Percentiles rank a stretch among this genome's conserved stretches.
Conservation (phyloP, 2,113 vertebrate species). For the Ceuthmochares aereus region DNA sequence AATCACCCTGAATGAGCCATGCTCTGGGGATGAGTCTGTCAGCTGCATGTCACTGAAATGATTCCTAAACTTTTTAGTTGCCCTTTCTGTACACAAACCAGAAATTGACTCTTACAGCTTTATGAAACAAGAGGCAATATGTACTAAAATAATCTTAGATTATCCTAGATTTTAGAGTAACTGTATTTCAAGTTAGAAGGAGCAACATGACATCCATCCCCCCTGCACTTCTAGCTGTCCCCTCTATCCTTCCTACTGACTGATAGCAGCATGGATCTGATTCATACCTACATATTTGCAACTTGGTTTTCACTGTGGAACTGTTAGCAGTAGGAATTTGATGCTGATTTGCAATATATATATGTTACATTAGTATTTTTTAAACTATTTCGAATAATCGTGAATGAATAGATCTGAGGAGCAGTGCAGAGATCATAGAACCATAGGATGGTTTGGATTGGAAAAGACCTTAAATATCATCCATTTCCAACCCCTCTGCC, state of each 20-base stretch:
- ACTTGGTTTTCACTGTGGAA: not conserved
- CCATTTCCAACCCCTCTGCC: no score
- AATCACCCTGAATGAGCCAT: not conserved
- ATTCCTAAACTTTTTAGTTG: not conserved
- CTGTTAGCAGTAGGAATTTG: not conserved
- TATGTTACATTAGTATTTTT: not conserved
- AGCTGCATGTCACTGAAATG: not conserved
- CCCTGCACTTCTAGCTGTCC: not conserved
- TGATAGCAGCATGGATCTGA: not conserved
- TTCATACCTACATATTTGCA: not conserved
- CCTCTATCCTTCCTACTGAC: not conserved
- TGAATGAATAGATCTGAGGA: not conserved
- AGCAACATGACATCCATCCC: not conserved
- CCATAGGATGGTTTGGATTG: no score
- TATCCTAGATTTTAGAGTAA: not conserved
- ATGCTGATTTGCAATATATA: not conserved
- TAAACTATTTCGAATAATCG: not conserved
- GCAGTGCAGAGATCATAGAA: not conserved
- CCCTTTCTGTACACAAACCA: not conserved
- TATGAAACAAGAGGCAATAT: not conserved
- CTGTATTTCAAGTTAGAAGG: not conserved
- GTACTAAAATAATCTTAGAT: not conserved
- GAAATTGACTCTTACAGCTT: not conserved
- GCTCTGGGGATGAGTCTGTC: not conserved
- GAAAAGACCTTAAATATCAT: no score